Evolutionary conservation across 1,140 invertebrate species (phyloP), one percentile per base, ranked within the genome.

Genomic region (Drosophila murphyi): DNA sequence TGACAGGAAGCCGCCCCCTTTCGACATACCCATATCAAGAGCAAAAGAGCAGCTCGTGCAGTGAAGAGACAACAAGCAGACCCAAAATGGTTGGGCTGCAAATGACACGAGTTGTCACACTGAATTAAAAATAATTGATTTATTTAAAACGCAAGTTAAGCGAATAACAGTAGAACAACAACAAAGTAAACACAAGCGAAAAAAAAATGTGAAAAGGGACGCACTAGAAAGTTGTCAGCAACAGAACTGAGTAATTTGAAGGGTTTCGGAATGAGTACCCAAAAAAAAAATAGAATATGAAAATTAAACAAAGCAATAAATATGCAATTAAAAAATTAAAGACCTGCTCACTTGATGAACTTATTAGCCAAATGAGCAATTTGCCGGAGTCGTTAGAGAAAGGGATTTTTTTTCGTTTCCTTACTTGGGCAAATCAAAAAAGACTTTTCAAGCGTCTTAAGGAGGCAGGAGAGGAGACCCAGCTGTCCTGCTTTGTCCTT

Each of bases 61-160:
- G 56, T 39, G 43, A 41, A 57, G n/a, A 6, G n/a, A 56, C 28
- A 80, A 76, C 74, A 72, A 72, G 20, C 20, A 2, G 20, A 20
- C 20, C 20, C 20, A 59, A 31, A 55, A 32, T 75, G 54, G 60
- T 70, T 76, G 35, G 73, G 67, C 85, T 89, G 85, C 69, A 85
- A 89, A 85, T 89, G 85, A 89, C 85, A 75, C 78, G 59, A 85
- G 85, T 76, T 89, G 85, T 89, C 85, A 89, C 60, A 75, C 69
- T 73, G 85, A 89, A 89, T 89, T 89, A 85, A 89, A 89, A 89
- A 89, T 89, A 89, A 89, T 89, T 89, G 85, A 89, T 89, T 89
- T 85, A 81, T 83, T 89, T 70, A 89, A 68, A 83, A 78, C 80
- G 80, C 76, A 82, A 88, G 72, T 88, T 86, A 68, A 88, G 82